Percentiles rank a stretch among this genome's conserved stretches.
phyloP scores from a whole-genome alignment of 2,888 invertebrate species.

The Nephrotoma guestfalica region DNA sequence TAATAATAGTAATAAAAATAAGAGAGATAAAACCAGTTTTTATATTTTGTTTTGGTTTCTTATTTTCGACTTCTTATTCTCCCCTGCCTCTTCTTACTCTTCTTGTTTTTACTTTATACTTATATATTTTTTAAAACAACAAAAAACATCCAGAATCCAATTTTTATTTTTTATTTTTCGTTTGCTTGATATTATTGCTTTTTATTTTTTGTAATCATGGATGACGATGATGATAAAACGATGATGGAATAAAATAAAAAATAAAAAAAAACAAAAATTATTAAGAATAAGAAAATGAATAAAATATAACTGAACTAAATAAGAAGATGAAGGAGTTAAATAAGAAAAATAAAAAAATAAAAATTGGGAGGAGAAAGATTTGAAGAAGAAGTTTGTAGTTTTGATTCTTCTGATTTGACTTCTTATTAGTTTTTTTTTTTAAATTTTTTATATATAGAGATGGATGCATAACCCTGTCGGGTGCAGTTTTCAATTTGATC shows the following conservation, averaged over 20 bases:
- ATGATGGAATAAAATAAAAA: background rate
- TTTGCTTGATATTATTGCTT: background rate
- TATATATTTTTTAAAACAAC: background rate
- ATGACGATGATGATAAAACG: conserved; percentile 1
- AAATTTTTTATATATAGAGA: background rate
- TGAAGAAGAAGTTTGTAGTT: background rate
- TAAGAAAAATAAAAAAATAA: background rate
- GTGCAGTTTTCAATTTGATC: background rate
- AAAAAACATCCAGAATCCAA: background rate
- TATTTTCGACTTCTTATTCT: background rate
- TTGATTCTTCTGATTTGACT: background rate
- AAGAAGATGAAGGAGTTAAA: conserved; percentile 1
- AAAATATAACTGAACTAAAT: background rate
- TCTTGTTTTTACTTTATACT: background rate
- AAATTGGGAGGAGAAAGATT: background rate
- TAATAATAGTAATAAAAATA: background rate
- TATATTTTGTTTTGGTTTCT: background rate
- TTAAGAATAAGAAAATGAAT: conserved; percentile 1
- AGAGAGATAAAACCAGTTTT: conserved; percentile 1
- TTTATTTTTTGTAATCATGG: conserved; percentile 4
- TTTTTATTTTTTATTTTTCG: background rate
- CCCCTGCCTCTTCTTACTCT: background rate
- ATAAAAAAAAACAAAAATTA: background rate
- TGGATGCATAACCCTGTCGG: background rate
- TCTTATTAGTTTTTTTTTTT: background rate